Evolutionary conservation across 2,888 invertebrate genomes (phyloP), one percentile per base, ranked within the genome.

Genomic region (Callyntrura guangdongensis): DNA sequence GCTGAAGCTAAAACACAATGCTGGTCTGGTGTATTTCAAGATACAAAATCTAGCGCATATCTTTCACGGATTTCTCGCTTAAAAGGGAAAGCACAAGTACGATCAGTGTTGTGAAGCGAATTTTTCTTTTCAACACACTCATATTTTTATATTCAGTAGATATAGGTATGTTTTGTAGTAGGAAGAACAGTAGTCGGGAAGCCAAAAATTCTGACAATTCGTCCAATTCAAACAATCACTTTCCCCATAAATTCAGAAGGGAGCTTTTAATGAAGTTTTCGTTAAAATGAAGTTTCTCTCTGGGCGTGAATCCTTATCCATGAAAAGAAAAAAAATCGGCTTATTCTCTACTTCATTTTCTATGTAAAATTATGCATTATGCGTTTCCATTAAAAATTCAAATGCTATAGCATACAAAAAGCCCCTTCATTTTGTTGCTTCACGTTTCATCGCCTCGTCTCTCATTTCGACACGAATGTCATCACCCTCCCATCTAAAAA

Each of bases 291-390:
- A 79, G 14, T 79, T 79, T 25, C 49, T 20, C 47, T 47, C 36
- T 36, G 36, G 36, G 36, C 36, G 36, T 36, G 36, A 36, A 36
- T 36, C 36, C 36, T 36, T 47, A 47, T 74, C 20, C 27, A 9
- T 27, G 2, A 9, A 22, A 59, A 59, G 36, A 47, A 64, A 22
- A 82, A 61, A 22, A 64, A 8, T 56, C 27, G 4, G 6, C 81
- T 47, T 22, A 14, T 84, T 82, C 25, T 27, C 14, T 53, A 20
- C 20, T 22, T 67, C 64, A 84, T 84, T 84, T 69, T n/a, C 5
- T 14, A 84, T 84, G 84, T 17, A 84, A 84, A 84, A 84, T 36
- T 84, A 84, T 84, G 84, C 84, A 69, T 49, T n/a, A 69, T 84
- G 69, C 84, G 64, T 64, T 84, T 53, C 20, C 84, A 67, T 84